Conservation (phyloP, 2,888 invertebrate genomes). For the Phalera bucephala region DNA sequence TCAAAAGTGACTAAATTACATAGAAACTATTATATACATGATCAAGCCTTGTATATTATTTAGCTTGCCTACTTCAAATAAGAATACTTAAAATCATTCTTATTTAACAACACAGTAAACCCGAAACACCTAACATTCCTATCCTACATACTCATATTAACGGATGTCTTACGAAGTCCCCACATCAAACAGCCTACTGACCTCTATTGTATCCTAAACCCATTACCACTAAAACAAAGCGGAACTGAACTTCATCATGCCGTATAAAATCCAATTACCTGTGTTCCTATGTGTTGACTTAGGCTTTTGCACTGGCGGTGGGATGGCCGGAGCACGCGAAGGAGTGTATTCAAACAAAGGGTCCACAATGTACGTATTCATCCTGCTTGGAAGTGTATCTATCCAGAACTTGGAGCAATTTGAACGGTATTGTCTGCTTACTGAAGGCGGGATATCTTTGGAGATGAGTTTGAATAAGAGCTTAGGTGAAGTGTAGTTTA, state of each 20-base stretch:
- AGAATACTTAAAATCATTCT: too few species aligned
- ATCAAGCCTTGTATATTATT: too few species aligned
- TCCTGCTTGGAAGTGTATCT: conserved; percentile 89
- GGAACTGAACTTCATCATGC: too few species aligned
- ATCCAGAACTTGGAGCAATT: conserved; percentile 93
- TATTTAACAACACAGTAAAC: too few species aligned
- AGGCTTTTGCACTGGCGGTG: conserved; percentile 17
- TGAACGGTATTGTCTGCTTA: conserved; percentile 89
- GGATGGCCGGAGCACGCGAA: conserved; percentile 28
- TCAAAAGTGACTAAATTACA: too few species aligned
- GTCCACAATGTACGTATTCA: conserved; percentile 79
- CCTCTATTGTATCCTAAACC: not conserved
- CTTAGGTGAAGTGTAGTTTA: not conserved
- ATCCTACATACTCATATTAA: too few species aligned
- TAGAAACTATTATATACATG: too few species aligned
- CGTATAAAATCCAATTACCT: conserved; percentile 39
- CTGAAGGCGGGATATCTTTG: conserved; percentile 88
- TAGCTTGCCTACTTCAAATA: too few species aligned
- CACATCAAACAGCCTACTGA: too few species aligned
- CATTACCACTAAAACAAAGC: not conserved
- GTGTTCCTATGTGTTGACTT: conserved; percentile 53
- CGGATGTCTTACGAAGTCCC: too few species aligned
- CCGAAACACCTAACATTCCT: too few species aligned
- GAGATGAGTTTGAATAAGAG: not conserved
- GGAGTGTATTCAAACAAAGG: conserved; percentile 65